Conservation (phyloP, 2,797 vertebrate species). For the Acanthiza pusilla region DNA sequence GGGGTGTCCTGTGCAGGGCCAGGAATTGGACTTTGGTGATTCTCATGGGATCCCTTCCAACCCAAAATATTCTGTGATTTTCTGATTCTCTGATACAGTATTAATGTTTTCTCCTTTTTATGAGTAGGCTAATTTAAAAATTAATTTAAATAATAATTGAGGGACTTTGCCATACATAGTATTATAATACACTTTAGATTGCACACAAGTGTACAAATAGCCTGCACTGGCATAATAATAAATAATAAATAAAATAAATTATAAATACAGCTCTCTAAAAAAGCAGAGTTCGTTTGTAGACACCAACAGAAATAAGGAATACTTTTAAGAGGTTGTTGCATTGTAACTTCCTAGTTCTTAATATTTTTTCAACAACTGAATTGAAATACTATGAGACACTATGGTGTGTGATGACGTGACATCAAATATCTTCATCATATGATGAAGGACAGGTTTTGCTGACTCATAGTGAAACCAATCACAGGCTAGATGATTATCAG, state of each 20-base stretch:
- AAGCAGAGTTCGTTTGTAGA: not conserved
- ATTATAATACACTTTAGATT: not conserved
- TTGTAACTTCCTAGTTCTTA: not conserved
- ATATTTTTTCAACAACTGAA: not conserved
- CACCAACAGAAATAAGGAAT: not conserved
- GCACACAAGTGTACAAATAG: not conserved
- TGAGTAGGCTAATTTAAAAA: not conserved
- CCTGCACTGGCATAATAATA: not conserved
- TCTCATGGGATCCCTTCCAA: not conserved
- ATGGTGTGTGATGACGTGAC: not conserved
- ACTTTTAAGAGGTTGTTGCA: not conserved
- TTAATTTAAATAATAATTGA: not conserved
- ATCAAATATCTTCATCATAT: not conserved
- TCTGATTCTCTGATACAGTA: not conserved
- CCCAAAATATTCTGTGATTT: not conserved
- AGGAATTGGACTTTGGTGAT: not conserved
- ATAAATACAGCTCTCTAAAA: not conserved
- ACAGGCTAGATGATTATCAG: not conserved
- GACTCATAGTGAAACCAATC: not conserved
- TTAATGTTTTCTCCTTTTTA: not conserved
- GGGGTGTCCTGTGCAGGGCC: rapidly evolving
- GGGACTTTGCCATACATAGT: not conserved
- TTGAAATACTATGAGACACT: not conserved
- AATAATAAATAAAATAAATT: not conserved
- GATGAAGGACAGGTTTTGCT: not conserved